phyloP scores from a whole-genome alignment of 2,113 vertebrate species.

The Rynchops niger region DNA sequence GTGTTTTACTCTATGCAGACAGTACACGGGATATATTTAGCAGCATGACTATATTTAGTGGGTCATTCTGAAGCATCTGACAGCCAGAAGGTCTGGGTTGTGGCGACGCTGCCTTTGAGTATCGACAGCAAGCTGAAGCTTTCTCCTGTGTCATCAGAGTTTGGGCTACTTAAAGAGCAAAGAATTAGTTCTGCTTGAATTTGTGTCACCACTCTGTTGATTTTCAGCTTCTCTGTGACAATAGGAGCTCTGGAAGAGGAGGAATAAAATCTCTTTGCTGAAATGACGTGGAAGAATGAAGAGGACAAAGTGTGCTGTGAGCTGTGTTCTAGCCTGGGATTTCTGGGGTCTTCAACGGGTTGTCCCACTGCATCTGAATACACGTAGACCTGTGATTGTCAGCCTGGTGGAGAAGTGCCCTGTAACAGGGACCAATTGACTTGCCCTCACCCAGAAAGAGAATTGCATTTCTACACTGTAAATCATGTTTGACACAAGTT shows the following conservation, averaged over 20 bases:
- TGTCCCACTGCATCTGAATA: background rate
- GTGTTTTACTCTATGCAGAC: background rate
- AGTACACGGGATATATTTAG: background rate
- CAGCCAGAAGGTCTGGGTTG: background rate
- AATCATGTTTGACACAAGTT: background rate
- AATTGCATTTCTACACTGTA: background rate
- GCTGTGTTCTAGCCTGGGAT: background rate
- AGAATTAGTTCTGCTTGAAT: background rate
- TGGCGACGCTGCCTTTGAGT: background rate
- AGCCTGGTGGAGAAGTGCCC: background rate
- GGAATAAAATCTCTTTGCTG: background rate
- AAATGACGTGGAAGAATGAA: background rate
- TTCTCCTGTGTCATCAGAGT: background rate
- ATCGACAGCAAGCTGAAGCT: background rate
- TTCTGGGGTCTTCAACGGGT: rapidly evolving
- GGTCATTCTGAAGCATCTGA: background rate
- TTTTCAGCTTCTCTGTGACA: background rate
- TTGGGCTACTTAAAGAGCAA: background rate
- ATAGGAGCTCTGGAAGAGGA: background rate
- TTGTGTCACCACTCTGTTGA: background rate
- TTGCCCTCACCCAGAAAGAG: background rate
- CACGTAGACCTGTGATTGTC: background rate
- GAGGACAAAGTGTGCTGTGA: background rate
- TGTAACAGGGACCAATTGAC: rapidly evolving
- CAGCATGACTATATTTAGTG: background rate